Evolutionary conservation across 2,113 vertebrate species (phyloP).

Genomic region (Plecotus auritus): DNA sequence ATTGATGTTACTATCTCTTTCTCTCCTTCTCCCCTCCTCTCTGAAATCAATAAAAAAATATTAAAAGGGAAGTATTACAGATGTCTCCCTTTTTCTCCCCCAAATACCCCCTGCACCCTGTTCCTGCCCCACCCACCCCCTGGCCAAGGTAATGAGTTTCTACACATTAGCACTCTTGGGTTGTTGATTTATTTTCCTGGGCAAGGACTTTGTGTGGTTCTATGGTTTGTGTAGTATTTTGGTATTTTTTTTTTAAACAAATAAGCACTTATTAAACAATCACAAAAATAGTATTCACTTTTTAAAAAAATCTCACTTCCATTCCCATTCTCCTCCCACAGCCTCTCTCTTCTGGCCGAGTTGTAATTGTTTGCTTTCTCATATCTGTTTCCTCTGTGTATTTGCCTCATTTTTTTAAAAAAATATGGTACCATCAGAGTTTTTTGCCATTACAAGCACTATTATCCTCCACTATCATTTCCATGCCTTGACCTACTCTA

Average conservation of each 20-base stretch:
- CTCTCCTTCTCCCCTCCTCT: too few relatives aligned
- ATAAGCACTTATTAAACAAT: not conserved
- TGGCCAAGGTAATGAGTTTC: not conserved
- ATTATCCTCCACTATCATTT: not conserved
- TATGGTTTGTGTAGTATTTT: not conserved
- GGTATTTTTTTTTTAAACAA: not conserved
- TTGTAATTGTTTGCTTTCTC: conserved; percentile 43
- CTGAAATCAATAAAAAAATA: too few relatives aligned
- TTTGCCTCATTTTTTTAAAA: not conserved
- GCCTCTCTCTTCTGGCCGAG: not conserved
- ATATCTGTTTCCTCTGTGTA: not conserved
- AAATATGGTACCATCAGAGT: not conserved
- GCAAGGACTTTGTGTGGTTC: not conserved
- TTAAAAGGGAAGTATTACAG: too few relatives aligned
- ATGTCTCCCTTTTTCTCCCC: too few relatives aligned
- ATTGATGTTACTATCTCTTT: too few relatives aligned
- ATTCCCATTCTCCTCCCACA: not conserved
- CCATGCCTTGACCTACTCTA: not conserved
- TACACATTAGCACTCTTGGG: not conserved
- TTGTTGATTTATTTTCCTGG: not conserved
- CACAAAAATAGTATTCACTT: not conserved
- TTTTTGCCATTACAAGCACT: not conserved
- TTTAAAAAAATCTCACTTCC: not conserved
- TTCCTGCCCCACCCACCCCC: too few relatives aligned
- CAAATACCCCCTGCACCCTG: too few relatives aligned